Evolutionary conservation across 2,888 invertebrate genomes (phyloP).

Genomic region (Ecdyonurus torrentis): DNA sequence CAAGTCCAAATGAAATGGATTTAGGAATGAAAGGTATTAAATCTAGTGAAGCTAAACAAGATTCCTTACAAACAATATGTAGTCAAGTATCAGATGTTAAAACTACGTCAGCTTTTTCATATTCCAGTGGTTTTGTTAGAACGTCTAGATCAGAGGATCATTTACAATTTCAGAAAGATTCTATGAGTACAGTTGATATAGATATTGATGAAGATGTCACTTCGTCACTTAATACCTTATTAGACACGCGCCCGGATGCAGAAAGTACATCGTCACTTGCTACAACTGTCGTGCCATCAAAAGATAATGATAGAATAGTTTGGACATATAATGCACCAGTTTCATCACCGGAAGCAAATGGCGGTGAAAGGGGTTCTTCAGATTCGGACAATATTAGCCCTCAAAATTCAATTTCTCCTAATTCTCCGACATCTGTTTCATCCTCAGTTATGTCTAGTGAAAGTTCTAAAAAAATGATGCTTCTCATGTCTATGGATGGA

Average conservation of each 20-base stretch:
- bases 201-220: slow-evolving; percentile 89
- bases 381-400: slow-evolving; percentile 23
- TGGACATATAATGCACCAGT: slow-evolving; percentile 86
- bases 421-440: slow-evolving; percentile 72
- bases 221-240: slow-evolving; percentile 76
- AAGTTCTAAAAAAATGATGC: slow-evolving; percentile 10
- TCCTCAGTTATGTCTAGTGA: slow-evolving; percentile 73
- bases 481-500: slow-evolving; percentile 1
- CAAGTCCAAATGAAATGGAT: slow-evolving; percentile 47
- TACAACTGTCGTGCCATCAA: slow-evolving; percentile 21
- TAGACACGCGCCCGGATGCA: slow-evolving; percentile 55
- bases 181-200: slow-evolving; percentile 70
- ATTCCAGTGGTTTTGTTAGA: slow-evolving; percentile 40
- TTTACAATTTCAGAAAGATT: slow-evolving; percentile 61
- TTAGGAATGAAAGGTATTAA: slow-evolving; percentile 27
- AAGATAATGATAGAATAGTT: slow-evolving; percentile 48
- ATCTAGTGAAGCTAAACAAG: background rate
- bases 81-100: slow-evolving; percentile 7
- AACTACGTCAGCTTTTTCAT: slow-evolving; percentile 10
- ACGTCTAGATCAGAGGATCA: slow-evolving; percentile 88
- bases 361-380: background rate
- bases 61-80: background rate
- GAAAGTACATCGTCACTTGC: slow-evolving; percentile 28
- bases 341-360: slow-evolving; percentile 17
- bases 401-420: slow-evolving; percentile 48